phyloP scores from a whole-genome alignment of 2,888 invertebrate species.

The Drosophila infuscata region DNA sequence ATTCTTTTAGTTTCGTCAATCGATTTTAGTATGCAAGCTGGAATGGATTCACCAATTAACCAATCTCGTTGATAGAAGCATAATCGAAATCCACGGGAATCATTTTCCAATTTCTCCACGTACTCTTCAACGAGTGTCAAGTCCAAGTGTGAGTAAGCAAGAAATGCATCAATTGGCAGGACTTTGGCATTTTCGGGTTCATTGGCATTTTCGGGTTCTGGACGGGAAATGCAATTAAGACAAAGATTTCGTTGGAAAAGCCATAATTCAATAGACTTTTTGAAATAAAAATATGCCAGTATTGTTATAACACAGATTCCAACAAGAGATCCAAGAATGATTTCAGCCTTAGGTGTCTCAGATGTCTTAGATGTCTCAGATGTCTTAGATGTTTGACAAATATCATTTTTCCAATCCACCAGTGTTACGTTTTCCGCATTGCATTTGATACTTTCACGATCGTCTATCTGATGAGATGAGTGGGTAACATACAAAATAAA shows the following conservation, averaged over 20 bases:
- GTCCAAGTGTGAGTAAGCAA: too few relatives aligned
- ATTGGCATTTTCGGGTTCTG: neutral
- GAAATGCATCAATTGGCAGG: neutral
- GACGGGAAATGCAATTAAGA: too few relatives aligned
- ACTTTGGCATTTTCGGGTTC: neutral
- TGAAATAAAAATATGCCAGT: too few relatives aligned
- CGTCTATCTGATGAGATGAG: neutral
- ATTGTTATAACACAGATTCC: too few relatives aligned
- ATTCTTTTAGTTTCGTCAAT: conserved; percentile 3
- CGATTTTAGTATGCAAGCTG: too few relatives aligned
- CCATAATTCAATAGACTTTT: conserved; percentile 12
- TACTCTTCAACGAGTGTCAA: too few relatives aligned
- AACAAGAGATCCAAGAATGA: conserved; percentile 5
- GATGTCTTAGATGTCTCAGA: too few relatives aligned
- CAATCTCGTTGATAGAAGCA: too few relatives aligned
- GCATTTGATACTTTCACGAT: neutral
- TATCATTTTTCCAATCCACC: neutral
- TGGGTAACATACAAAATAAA: conserved; percentile 12
- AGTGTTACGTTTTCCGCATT: neutral
- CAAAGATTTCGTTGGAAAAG: conserved; percentile 35
- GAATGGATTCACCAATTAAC: too few relatives aligned
- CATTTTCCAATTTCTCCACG: too few relatives aligned
- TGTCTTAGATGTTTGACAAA: too few relatives aligned
- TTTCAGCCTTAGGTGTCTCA: neutral
- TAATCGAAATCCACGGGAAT: too few relatives aligned